A percentile compares a stretch with the other conserved stretches of the same genome.
phyloP scores from a whole-genome alignment of 2,113 vertebrate genomes.

The Gasterosteus nipponicus region DNA sequence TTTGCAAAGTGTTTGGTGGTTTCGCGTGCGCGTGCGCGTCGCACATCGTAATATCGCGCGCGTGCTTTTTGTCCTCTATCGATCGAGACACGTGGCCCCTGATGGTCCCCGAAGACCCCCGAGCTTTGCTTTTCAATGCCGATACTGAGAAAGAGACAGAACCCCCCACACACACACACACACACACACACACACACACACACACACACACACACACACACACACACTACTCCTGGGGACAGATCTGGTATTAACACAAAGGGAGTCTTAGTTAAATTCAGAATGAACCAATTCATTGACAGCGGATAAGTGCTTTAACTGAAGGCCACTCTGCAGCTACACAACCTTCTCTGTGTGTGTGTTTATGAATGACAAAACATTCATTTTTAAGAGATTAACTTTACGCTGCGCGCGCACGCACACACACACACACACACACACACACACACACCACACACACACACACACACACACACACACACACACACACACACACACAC shows the following conservation, averaged over 20 bases:
- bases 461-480: neutral
- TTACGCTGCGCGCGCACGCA: neutral
- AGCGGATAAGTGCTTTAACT: neutral
- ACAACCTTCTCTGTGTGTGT: conserved; percentile 21
- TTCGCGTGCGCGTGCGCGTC: neutral
- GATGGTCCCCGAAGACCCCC: no score
- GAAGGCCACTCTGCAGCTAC: conserved; percentile 25
- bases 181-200: no score
- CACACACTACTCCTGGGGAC: no score
- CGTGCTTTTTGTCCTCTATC: no score
- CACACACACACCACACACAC: neutral
- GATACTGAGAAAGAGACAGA: no score
- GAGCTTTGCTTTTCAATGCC: no score
- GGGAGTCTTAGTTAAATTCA: conserved; percentile 38
- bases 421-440: no score
- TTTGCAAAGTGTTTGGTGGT: conserved; percentile 29
- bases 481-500: neutral
- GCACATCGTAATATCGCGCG: no score
- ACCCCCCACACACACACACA: no score
- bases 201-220: no score
- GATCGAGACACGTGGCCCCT: no score
- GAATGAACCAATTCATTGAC: conserved; percentile 27
- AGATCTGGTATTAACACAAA: conserved; percentile 19
- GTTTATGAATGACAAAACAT: conserved; percentile 12
- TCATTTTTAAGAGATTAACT: neutral